These are phyloP conservation scores for Campylomormyrus tamandua DNA, from an alignment of 2,113 vertebrate genomes.

Conservation along the genomic window DNA sequence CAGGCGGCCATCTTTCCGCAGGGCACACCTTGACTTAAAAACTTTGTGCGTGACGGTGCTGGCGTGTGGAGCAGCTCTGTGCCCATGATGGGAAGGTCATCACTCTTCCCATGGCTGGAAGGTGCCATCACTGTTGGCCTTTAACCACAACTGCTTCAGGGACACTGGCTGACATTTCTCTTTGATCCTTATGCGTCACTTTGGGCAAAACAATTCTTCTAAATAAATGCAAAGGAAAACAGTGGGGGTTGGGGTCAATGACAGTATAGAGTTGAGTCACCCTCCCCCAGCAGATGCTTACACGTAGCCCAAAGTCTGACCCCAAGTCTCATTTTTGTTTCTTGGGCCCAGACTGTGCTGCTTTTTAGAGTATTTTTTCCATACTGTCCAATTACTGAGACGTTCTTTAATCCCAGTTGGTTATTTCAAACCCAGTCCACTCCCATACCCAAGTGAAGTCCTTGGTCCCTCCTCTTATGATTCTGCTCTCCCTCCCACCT, in stretches of 20 bases:
- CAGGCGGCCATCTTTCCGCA: background rate
- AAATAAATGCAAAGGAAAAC: background rate
- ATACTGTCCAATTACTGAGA: background rate
- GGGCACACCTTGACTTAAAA: background rate
- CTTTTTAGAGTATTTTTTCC: background rate
- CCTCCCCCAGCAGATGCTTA: background rate
- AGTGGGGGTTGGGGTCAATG: background rate
- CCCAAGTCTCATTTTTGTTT: background rate
- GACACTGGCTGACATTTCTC: background rate
- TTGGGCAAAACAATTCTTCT: background rate
- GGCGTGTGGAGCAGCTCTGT: background rate
- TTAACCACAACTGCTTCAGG: background rate
- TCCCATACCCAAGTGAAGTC: background rate
- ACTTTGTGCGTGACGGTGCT: background rate
- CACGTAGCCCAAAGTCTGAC: background rate
- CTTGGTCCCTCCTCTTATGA: background rate
- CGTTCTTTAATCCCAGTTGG: background rate
- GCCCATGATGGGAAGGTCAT: background rate
- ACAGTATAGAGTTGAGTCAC: background rate
- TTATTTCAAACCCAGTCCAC: background rate
- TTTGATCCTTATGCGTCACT: background rate
- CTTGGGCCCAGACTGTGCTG: background rate
- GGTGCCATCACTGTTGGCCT: background rate
- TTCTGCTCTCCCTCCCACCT: background rate
- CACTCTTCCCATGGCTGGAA: background rate